phyloP scores from a whole-genome alignment of 2,888 invertebrate genomes.

The Pardosa pseudoannulata region DNA sequence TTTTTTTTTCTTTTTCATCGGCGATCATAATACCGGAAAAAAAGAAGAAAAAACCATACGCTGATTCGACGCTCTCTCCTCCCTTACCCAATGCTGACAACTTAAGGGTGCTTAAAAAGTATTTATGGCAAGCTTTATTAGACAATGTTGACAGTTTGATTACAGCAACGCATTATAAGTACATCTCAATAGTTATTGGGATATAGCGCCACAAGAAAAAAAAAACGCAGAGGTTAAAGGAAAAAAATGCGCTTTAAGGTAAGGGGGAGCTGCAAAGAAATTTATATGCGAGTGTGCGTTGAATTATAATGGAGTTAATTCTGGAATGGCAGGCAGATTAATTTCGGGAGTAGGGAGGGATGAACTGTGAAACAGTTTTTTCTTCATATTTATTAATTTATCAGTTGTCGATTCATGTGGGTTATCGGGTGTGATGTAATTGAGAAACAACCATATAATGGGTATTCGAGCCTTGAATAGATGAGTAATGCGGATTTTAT shows the following conservation, averaged over 20 bases:
- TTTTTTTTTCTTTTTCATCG: too few species aligned
- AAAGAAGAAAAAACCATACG: background rate
- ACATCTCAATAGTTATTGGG: background rate
- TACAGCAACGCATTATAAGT: conserved; percentile 14
- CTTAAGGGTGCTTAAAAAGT: conserved; percentile 34
- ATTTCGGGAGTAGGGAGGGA: background rate
- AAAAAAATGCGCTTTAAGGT: too few species aligned
- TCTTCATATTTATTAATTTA: too few species aligned
- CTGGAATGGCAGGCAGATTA: background rate
- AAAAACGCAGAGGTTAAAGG: too few species aligned
- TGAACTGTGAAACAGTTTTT: background rate
- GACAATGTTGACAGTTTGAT: conserved; percentile 60
- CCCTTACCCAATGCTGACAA: background rate
- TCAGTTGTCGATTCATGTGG: background rate
- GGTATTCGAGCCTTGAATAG: too few species aligned
- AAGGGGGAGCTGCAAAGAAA: too few species aligned
- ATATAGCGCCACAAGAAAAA: too few species aligned
- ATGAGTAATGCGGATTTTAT: too few species aligned
- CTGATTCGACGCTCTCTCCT: background rate
- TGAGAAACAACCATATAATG: too few species aligned
- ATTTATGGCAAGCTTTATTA: conserved; percentile 58
- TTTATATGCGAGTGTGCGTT: background rate
- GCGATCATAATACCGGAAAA: too few species aligned
- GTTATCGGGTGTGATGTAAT: too few species aligned
- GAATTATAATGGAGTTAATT: background rate